Conservation (phyloP, 2,113 vertebrate species). For the Etheostoma cragini region DNA sequence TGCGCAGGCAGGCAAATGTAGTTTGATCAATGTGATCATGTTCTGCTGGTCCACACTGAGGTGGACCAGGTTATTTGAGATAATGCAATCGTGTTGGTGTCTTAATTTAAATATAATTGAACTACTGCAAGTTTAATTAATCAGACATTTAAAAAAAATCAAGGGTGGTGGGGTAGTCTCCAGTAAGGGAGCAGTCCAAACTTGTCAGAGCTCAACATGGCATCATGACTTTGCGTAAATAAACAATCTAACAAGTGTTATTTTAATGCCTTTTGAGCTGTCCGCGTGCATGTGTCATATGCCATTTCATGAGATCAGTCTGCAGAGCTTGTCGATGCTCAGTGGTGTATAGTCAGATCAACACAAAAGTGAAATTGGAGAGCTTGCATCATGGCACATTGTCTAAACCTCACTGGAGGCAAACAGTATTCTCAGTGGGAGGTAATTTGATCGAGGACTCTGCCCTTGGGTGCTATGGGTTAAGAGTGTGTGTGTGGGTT, state of each 20-base stretch:
- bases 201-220: slow-evolving; percentile 25
- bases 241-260: no score
- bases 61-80: not conserved
- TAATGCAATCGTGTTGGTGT: not conserved
- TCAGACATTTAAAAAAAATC: slow-evolving; percentile 6
- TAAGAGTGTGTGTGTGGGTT: slow-evolving; percentile 33
- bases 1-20: not conserved
- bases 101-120: not conserved
- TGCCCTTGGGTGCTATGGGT: slow-evolving; percentile 37
- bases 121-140: not conserved
- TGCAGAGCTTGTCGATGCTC: slow-evolving; percentile 30
- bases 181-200: not conserved
- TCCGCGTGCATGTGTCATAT: no score
- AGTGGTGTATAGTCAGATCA: slow-evolving; percentile 22
- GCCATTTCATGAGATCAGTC: no score
- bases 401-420: slow-evolving; percentile 46
- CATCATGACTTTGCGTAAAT: no score
- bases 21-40: not conserved
- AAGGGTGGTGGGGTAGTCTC: not conserved
- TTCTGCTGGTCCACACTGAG: not conserved
- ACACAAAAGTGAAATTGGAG: slow-evolving; percentile 52
- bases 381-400: slow-evolving; percentile 34
- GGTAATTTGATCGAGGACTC: slow-evolving; percentile 45
- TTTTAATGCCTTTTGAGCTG: no score
- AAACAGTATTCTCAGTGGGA: slow-evolving; percentile 28